phyloP scores from a whole-genome alignment of 92 coral and sea anemone genomes.

The Nematostella vectensis region DNA sequence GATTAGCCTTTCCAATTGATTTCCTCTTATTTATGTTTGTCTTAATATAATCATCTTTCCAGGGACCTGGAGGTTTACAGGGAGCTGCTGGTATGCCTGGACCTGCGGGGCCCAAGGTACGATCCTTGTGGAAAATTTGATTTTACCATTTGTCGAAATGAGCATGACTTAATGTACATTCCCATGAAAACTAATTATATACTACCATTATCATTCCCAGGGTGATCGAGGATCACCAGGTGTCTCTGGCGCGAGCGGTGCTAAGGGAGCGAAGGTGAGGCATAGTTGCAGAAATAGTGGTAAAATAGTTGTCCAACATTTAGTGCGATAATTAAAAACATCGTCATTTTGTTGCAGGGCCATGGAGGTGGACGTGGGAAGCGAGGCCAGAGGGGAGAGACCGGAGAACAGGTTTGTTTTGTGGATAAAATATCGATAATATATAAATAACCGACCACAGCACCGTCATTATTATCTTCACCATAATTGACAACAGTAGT shows the following conservation, averaged over 20 bases:
- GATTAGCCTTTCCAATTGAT: too few species aligned
- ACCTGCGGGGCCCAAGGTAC: slow-evolving; percentile 37
- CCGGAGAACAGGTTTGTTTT: slow-evolving; percentile 36
- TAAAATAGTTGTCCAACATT: not conserved
- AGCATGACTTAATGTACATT: too few species aligned
- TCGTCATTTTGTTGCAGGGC: slow-evolving; percentile 21
- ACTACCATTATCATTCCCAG: too few species aligned
- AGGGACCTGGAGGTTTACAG: not conserved
- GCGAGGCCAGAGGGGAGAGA: slow-evolving; percentile 40
- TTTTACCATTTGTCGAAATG: not conserved
- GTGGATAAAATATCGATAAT: too few species aligned
- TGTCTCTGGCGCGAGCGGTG: slow-evolving; percentile 45
- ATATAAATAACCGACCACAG: too few species aligned
- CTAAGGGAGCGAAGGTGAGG: slow-evolving; percentile 49
- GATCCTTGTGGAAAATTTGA: not conserved
- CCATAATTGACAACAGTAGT: too few species aligned
- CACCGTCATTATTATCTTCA: too few species aligned
- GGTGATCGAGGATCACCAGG: slow-evolving; percentile 64
- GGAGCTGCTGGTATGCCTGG: slow-evolving; percentile 38
- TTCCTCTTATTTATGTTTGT: too few species aligned
- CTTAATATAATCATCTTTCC: too few species aligned
- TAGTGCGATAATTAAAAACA: not conserved
- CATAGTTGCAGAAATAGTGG: not conserved
- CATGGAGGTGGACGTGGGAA: slow-evolving; percentile 36
- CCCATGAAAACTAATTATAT: too few species aligned